Evolutionary conservation across 1,140 invertebrate genomes (phyloP).

Genomic region (Heliconius hewitsoni): DNA sequence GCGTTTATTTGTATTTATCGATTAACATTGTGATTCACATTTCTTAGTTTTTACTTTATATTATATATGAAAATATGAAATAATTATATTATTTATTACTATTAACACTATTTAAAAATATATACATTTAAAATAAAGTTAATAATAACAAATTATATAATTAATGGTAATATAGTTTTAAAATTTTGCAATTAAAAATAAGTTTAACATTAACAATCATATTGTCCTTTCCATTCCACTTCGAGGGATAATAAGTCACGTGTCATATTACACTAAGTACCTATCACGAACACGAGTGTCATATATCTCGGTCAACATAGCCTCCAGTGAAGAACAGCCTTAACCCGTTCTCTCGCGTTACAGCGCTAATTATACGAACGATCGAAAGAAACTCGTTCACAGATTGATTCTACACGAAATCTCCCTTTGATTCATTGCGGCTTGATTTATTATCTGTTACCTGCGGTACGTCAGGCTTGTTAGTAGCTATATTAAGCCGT

Average conservation of each 20-base stretch:
- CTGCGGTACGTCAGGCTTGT: not conserved
- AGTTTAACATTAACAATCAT: not conserved
- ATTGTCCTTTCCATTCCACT: not conserved
- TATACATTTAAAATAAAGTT: not conserved
- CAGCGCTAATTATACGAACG: conserved; percentile 35
- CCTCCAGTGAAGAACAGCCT: conserved; percentile 24
- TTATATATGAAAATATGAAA: not conserved
- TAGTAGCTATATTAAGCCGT: not conserved
- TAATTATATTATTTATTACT: not conserved
- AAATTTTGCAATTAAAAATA: not conserved
- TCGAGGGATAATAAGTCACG: not conserved
- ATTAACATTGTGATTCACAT: not conserved
- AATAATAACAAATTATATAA: too few relatives aligned
- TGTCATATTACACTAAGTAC: conserved; percentile 17
- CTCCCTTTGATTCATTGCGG: conserved; percentile 31
- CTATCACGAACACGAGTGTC: conserved; percentile 21
- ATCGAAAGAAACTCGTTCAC: conserved; percentile 35
- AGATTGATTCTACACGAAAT: conserved; percentile 38
- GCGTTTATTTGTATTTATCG: not conserved
- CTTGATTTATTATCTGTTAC: conserved; percentile 16
- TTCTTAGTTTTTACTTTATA: not conserved
- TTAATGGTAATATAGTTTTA: too few relatives aligned
- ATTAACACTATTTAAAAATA: too few relatives aligned
- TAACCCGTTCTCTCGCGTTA: conserved; percentile 29
- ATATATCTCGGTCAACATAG: conserved; percentile 34